phyloP scores from a whole-genome alignment of 92 coral and sea anemone genomes.

The Muricea muricata region DNA sequence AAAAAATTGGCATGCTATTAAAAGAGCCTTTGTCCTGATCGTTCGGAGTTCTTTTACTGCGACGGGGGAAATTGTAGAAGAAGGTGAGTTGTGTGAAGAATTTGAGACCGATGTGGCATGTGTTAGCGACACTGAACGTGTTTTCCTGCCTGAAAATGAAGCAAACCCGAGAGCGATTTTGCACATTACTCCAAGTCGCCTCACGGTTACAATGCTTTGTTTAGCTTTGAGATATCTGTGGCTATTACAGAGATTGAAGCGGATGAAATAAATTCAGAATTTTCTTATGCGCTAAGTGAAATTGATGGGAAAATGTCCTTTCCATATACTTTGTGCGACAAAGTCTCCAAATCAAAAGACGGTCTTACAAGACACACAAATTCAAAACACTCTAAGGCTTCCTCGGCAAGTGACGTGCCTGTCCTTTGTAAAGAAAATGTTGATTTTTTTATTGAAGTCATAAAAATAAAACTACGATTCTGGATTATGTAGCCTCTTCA shows the following conservation, averaged over 20 bases:
- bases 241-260: background rate
- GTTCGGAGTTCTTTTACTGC: background rate
- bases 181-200: too few species aligned
- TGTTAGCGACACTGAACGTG: too few species aligned
- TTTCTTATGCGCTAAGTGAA: background rate
- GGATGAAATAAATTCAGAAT: background rate
- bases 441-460: background rate
- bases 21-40: background rate
- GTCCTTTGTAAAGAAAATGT: background rate
- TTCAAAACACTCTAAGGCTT: background rate
- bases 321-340: conserved; percentile 7
- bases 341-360: conserved; percentile 19
- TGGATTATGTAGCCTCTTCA: background rate
- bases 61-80: background rate
- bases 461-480: background rate
- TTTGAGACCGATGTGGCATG: too few species aligned
- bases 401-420: background rate
- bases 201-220: too few species aligned
- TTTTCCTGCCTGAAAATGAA: too few species aligned
- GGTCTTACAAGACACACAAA: background rate
- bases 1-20: too few species aligned
- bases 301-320: background rate
- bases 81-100: background rate
- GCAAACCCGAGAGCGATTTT: too few species aligned
- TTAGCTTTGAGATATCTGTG: too few species aligned